Conservation (phyloP, 2,113 vertebrate genomes). For the Tachycineta bicolor region DNA sequence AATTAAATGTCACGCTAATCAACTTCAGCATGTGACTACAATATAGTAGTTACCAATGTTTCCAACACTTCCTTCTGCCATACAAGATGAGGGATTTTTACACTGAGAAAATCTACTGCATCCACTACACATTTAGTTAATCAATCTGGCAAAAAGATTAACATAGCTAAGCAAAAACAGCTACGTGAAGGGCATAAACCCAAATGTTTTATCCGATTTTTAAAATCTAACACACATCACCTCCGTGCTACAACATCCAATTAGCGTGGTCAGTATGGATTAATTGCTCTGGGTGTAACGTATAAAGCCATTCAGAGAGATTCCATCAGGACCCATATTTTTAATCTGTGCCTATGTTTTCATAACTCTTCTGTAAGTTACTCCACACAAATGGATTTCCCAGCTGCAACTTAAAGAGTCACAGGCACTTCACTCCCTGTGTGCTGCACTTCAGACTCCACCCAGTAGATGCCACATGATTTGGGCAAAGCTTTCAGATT, state of each 20-base stretch:
- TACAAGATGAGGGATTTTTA: not conserved
- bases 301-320: not conserved
- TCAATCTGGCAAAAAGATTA: not conserved
- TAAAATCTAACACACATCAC: not conserved
- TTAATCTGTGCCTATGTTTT: not conserved
- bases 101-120: not conserved
- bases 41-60: not conserved
- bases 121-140: not conserved
- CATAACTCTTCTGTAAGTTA: not conserved
- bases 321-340: not conserved
- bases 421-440: fast-evolving
- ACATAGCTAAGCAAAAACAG: not conserved
- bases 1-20: not conserved
- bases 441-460: not conserved
- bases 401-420: not conserved
- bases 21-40: not conserved
- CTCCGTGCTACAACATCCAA: not conserved
- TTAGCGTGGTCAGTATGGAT: not conserved
- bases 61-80: not conserved
- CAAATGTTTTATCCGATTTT: not conserved
- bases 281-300: not conserved
- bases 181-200: not conserved
- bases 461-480: not conserved
- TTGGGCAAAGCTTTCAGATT: not conserved
- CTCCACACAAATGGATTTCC: not conserved